These are phyloP conservation scores for Dendrolimus kikuchii DNA, from an alignment of 1,140 invertebrate species.

Conservation along the genomic window DNA sequence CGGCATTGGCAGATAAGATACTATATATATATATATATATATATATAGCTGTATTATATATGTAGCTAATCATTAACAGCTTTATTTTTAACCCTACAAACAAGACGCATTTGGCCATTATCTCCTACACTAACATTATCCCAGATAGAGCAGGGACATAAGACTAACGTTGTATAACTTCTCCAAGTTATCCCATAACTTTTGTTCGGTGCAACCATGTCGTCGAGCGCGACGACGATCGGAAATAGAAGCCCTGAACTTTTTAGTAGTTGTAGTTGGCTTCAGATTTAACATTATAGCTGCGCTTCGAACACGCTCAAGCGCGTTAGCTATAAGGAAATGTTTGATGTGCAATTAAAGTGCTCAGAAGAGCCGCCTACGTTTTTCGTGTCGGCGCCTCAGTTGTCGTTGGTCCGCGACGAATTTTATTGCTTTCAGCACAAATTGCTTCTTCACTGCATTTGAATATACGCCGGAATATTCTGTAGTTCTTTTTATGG, in stretches of 20 bases:
- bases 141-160: no score
- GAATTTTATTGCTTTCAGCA: slow-evolving; percentile 58
- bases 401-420: slow-evolving; percentile 34
- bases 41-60: no score
- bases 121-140: no score
- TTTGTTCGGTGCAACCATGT: slow-evolving; percentile 25
- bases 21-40: no score
- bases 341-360: no score
- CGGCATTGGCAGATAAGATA: no score
- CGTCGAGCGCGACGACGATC: slow-evolving; percentile 23
- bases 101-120: no score
- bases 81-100: no score
- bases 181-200: slow-evolving; percentile 50
- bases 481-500: slow-evolving; percentile 23
- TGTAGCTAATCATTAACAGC: no score
- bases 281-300: not conserved
- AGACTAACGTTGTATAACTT: slow-evolving; percentile 14
- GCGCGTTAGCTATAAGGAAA: no score
- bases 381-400: slow-evolving; percentile 33
- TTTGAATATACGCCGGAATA: slow-evolving; percentile 40
- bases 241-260: slow-evolving; percentile 63
- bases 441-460: slow-evolving; percentile 43
- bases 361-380: no score
- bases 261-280: slow-evolving; percentile 44
- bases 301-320: slow-evolving; percentile 32